These are phyloP conservation scores for Xyrichtys novacula DNA, from an alignment of 2,797 vertebrate genomes.

Conservation along the genomic window DNA sequence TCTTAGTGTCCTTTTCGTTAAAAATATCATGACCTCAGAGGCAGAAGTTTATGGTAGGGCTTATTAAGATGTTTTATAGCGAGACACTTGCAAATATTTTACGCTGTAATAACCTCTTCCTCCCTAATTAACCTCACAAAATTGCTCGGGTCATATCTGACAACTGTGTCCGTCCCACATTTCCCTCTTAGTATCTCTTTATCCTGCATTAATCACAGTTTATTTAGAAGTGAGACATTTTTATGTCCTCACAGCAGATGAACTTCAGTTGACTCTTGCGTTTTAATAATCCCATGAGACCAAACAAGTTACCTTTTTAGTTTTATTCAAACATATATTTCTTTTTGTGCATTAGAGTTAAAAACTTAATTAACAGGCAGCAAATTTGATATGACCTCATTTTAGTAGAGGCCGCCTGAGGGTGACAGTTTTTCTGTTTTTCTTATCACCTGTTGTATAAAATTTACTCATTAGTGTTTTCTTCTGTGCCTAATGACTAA, in stretches of 20 bases:
- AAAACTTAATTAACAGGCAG: too few relatives aligned
- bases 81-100: conserved; percentile 5
- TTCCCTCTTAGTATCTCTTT: conserved; percentile 6
- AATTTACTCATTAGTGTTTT: too few relatives aligned
- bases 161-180: neutral
- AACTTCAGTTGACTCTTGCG: conserved; percentile 2
- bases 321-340: too few relatives aligned
- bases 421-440: too few relatives aligned
- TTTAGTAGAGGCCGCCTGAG: too few relatives aligned
- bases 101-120: neutral
- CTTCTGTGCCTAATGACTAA: too few relatives aligned
- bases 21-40: neutral
- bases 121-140: conserved; percentile 25
- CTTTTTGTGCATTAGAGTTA: too few relatives aligned
- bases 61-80: neutral
- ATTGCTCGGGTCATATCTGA: conserved; percentile 16
- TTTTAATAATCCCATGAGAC: neutral
- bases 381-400: too few relatives aligned
- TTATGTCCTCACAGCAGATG: neutral
- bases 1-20: too few relatives aligned
- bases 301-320: too few relatives aligned
- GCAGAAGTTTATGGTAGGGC: neutral
- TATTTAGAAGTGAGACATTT: conserved; percentile 1
- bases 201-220: conserved; percentile 17
- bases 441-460: too few relatives aligned